A percentile compares a stretch with the other conserved stretches of the same genome.
Evolutionary conservation across 2,888 invertebrate species (phyloP).

Genomic region (Drosophila antonietae): DNA sequence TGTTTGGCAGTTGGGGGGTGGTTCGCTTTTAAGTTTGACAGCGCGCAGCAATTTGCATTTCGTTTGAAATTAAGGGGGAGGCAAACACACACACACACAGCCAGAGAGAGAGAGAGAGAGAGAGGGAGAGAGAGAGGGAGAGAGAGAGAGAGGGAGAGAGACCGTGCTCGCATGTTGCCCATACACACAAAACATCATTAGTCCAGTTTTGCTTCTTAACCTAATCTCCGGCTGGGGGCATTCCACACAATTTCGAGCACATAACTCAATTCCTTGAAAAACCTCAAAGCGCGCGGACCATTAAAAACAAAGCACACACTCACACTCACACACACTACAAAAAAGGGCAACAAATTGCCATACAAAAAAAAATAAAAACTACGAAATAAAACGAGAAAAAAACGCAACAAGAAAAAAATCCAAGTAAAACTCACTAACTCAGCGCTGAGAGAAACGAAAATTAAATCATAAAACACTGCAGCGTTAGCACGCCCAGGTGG

Average conservation of each 20-base stretch:
- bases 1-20: slow-evolving; percentile 24
- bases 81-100: not conserved
- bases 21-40: slow-evolving; percentile 59
- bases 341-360: slow-evolving; percentile 59
- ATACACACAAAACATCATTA: slow-evolving; percentile 9
- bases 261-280: slow-evolving; percentile 47
- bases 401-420: not conserved
- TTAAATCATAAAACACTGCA: slow-evolving; percentile 7
- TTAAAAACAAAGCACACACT: slow-evolving; percentile 32
- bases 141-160: not conserved
- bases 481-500: slow-evolving; percentile 2
- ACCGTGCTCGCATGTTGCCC: not conserved
- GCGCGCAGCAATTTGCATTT: slow-evolving; percentile 64
- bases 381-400: slow-evolving; percentile 5
- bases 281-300: slow-evolving; percentile 35
- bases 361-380: slow-evolving; percentile 25
- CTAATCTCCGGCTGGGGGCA: slow-evolving; percentile 42
- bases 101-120: not conserved
- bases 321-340: slow-evolving; percentile 19
- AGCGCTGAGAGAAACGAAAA: slow-evolving; percentile 19
- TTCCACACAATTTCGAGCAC: slow-evolving; percentile 30
- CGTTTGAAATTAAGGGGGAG: slow-evolving; percentile 28
- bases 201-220: slow-evolving; percentile 26
- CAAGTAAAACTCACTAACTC: slow-evolving; percentile 1
- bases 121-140: not conserved